Evolutionary conservation across 2,888 invertebrate genomes (phyloP).

Genomic region (Aromia moschata): DNA sequence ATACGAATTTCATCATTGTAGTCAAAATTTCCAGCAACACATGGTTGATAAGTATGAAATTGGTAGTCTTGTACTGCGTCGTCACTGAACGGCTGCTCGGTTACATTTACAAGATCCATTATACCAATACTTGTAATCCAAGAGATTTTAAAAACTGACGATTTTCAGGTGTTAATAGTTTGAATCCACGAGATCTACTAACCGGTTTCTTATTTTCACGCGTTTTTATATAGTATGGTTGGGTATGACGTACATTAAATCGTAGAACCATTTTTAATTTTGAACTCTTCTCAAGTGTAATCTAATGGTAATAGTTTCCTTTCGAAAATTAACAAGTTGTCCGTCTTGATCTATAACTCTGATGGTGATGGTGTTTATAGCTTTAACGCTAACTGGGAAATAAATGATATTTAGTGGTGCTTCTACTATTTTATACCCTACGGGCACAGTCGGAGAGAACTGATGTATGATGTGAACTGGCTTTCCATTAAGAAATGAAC

Average conservation of each 20-base stretch:
- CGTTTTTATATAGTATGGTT: background rate
- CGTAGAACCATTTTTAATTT: background rate
- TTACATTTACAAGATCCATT: slow-evolving; percentile 39
- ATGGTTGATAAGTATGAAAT: slow-evolving; percentile 48
- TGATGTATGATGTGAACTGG: slow-evolving; percentile 19
- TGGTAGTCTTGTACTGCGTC: slow-evolving; percentile 43
- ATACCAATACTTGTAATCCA: slow-evolving; percentile 26
- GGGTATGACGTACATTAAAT: background rate
- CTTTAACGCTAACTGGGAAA: slow-evolving; percentile 11
- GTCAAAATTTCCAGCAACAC: slow-evolving; percentile 42
- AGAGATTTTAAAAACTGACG: slow-evolving; percentile 18
- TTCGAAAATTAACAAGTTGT: slow-evolving; percentile 8
- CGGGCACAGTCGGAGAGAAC: slow-evolving; percentile 26
- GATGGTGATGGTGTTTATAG: slow-evolving; percentile 22
- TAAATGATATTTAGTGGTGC: slow-evolving; percentile 17
- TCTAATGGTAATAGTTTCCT: slow-evolving; percentile 20
- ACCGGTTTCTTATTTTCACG: background rate
- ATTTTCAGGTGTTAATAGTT: slow-evolving; percentile 25
- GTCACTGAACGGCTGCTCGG: slow-evolving; percentile 35
- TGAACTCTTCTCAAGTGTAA: slow-evolving; percentile 16
- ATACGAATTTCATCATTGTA: slow-evolving; percentile 55
- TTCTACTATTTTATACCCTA: slow-evolving; percentile 31
- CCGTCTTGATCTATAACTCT: slow-evolving; percentile 29
- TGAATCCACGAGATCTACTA: slow-evolving; percentile 1
- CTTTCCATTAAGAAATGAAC: background rate